Conservation (phyloP, 2,888 invertebrate genomes). For the Oscheius myriophilus region DNA sequence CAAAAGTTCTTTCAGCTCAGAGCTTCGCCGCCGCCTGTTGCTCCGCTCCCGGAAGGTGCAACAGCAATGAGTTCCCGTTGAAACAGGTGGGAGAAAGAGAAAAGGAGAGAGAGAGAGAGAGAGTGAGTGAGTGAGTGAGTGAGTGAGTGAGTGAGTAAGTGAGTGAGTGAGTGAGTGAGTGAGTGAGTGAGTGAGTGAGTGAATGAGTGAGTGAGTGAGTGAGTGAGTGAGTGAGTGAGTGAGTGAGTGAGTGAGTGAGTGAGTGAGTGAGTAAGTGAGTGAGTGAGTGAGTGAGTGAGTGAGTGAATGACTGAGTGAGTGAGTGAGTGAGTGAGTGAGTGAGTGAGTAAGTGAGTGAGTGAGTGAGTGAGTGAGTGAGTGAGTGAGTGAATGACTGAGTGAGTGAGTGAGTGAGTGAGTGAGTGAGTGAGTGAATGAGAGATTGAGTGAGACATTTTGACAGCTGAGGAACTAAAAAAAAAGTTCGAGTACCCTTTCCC, state of each 20-base stretch:
- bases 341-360: background rate
- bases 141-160: background rate
- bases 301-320: too few relatives aligned
- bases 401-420: background rate
- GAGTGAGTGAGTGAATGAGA: background rate
- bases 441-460: background rate
- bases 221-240: too few relatives aligned
- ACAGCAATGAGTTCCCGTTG: slow-evolving; percentile 29
- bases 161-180: background rate
- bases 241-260: too few relatives aligned
- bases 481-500: too few relatives aligned
- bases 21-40: slow-evolving; percentile 21
- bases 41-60: slow-evolving; percentile 27
- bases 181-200: too few relatives aligned
- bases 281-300: too few relatives aligned
- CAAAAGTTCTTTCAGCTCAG: slow-evolving; percentile 2
- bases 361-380: too few relatives aligned
- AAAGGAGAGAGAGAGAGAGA: too few relatives aligned
- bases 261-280: too few relatives aligned
- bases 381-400: too few relatives aligned
- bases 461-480: background rate
- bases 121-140: too few relatives aligned
- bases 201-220: too few relatives aligned
- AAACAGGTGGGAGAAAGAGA: slow-evolving; percentile 19
- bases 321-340: background rate